Conservation (phyloP, 2,888 invertebrate species). For the Halictus quadricinctus region DNA sequence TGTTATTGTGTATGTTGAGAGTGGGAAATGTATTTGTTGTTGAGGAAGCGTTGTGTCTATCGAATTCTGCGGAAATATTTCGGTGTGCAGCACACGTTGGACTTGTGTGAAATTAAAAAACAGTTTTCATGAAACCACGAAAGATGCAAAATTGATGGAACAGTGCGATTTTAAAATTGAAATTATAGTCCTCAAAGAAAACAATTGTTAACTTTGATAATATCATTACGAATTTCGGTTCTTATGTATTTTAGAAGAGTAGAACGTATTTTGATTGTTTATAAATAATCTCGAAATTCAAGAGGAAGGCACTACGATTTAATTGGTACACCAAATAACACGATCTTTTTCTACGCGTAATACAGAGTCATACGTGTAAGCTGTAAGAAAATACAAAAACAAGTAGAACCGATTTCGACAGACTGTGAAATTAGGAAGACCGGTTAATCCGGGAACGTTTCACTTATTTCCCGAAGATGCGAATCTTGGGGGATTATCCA, state of each 20-base stretch:
- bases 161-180: too few species aligned
- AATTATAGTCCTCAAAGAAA: too few species aligned
- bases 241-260: background rate
- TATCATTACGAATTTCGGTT: background rate
- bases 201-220: too few species aligned
- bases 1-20: background rate
- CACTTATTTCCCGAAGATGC: background rate
- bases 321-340: background rate
- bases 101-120: too few species aligned
- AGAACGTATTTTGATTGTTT: background rate
- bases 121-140: background rate
- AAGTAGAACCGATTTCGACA: background rate
- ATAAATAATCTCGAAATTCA: background rate
- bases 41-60: background rate
- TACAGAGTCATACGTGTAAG: background rate
- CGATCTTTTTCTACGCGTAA: background rate
- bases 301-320: background rate
- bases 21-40: background rate
- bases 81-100: too few species aligned
- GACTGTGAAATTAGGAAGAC: background rate
- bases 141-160: too few species aligned
- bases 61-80: background rate
- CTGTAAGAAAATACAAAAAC: background rate
- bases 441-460: background rate
- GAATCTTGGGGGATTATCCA: background rate